These are phyloP conservation scores for Sebastes hubbsi DNA, from an alignment of 2,797 vertebrate species.

Conservation along the genomic window DNA sequence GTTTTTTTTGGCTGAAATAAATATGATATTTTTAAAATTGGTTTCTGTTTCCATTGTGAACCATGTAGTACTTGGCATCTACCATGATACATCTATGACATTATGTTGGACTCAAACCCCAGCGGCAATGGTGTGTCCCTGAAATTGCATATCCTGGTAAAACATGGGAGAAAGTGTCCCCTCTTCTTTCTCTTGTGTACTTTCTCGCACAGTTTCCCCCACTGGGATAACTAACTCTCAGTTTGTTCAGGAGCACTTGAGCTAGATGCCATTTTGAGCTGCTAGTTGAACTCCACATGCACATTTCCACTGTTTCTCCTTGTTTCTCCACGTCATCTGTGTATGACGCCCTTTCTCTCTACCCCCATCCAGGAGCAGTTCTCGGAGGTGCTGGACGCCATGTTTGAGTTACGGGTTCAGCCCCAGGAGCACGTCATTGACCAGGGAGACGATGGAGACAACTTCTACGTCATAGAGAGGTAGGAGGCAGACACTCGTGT, in stretches of 20 bases:
- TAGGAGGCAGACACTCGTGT: constrained; percentile 36
- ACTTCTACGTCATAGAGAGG: constrained; percentile 98
- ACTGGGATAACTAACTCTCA: not conserved
- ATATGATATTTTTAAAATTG: not conserved
- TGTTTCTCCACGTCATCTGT: not conserved
- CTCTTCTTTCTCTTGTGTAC: not conserved
- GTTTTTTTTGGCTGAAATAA: constrained; percentile 15
- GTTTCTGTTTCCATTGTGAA: not conserved
- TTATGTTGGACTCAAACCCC: not conserved
- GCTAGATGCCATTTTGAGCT: not conserved
- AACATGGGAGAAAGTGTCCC: not conserved
- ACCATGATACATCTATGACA: not conserved
- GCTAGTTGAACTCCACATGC: not conserved
- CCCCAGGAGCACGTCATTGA: constrained; percentile 95
- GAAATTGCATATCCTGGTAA: not conserved
- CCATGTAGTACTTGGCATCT: not conserved
- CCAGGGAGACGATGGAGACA: constrained; percentile 98
- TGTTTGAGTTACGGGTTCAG: constrained; percentile 94
- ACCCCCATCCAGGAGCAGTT: constrained; percentile 90
- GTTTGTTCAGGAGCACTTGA: not conserved
- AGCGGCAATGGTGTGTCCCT: not conserved
- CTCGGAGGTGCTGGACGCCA: constrained; percentile 96
- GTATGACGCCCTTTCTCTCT: constrained; percentile 1
- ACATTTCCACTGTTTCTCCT: not conserved
- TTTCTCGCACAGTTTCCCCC: not conserved